A percentile compares a stretch with the other conserved stretches of the same genome.
Evolutionary conservation across 2,888 invertebrate species (phyloP).

Genomic region (Podotricha telesiphe): DNA sequence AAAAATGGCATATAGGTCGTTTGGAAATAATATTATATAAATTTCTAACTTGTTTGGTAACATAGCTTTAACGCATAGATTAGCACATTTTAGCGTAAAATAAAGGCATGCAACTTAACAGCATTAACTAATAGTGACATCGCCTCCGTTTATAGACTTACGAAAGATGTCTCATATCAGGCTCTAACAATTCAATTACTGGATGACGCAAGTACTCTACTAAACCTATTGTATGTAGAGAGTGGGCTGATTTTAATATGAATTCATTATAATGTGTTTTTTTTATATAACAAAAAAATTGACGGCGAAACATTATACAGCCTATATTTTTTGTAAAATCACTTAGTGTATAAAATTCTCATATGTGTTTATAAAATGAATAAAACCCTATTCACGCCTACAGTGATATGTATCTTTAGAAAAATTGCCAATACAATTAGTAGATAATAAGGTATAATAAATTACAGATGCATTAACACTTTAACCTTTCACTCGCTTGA

Average conservation of each 20-base stretch:
- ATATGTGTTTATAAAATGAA: too few species aligned
- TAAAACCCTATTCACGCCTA: too few species aligned
- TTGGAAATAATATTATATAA: background rate
- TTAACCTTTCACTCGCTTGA: too few species aligned
- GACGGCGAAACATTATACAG: background rate
- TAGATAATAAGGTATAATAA: too few species aligned
- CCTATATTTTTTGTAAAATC: too few species aligned
- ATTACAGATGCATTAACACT: too few species aligned
- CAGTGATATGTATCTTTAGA: too few species aligned
- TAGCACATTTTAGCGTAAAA: slow-evolving; percentile 14
- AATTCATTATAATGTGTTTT: background rate
- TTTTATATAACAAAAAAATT: background rate
- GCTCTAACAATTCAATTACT: slow-evolving; percentile 28
- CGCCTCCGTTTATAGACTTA: slow-evolving; percentile 16
- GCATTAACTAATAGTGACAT: slow-evolving; percentile 25
- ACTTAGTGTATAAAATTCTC: too few species aligned
- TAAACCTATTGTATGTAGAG: slow-evolving; percentile 20
- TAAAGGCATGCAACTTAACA: slow-evolving; percentile 18
- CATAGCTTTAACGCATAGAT: background rate
- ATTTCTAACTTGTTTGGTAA: slow-evolving; percentile 7
- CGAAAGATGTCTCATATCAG: slow-evolving; percentile 27
- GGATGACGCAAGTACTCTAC: slow-evolving; percentile 1
- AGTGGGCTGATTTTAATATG: slow-evolving; percentile 22
- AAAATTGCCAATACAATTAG: too few species aligned
- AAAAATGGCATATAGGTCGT: background rate